Conservation (phyloP, 2,888 invertebrate species). For the Epistrophella euchroma region DNA sequence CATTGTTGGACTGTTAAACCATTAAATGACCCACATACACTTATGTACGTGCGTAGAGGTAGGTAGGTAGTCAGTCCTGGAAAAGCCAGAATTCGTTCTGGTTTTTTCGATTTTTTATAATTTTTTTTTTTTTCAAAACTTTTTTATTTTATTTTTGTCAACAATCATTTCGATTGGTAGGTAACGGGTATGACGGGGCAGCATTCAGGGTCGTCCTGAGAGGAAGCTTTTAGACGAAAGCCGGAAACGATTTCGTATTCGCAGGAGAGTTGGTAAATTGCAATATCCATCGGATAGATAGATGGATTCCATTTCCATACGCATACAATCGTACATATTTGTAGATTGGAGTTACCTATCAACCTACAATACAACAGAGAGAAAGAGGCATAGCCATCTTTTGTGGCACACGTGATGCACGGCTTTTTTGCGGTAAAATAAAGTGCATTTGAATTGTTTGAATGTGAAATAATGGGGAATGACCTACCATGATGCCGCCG, state of each 20-base stretch:
- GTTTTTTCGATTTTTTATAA: not conserved
- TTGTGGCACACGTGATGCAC: constrained; percentile 48
- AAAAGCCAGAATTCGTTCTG: constrained; percentile 13
- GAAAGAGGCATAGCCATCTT: constrained; percentile 15
- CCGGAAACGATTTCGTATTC: constrained; percentile 75
- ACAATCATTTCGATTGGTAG: constrained; percentile 59
- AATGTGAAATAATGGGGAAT: constrained; percentile 13
- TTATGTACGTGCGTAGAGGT: constrained; percentile 27
- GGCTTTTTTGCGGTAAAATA: constrained; percentile 68
- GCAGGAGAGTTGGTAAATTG: constrained; percentile 75
- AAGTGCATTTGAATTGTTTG: constrained; percentile 71
- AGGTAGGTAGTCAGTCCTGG: constrained; percentile 1
- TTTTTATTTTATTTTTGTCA: constrained; percentile 57
- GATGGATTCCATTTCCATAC: constrained; percentile 69
- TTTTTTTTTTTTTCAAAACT: constrained; percentile 7
- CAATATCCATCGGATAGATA: constrained; percentile 74
- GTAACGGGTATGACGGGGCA: not conserved
- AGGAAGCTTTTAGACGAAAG: constrained; percentile 75
- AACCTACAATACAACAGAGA: too few relatives aligned
- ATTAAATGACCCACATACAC: constrained; percentile 75
- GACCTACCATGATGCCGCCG: constrained; percentile 7
- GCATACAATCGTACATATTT: not conserved
- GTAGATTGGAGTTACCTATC: not conserved
- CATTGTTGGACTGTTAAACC: constrained; percentile 74
- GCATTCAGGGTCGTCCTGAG: constrained; percentile 15